Evolutionary conservation across 2,797 vertebrate species (phyloP).

Genomic region (Knipowitschia caucasica): DNA sequence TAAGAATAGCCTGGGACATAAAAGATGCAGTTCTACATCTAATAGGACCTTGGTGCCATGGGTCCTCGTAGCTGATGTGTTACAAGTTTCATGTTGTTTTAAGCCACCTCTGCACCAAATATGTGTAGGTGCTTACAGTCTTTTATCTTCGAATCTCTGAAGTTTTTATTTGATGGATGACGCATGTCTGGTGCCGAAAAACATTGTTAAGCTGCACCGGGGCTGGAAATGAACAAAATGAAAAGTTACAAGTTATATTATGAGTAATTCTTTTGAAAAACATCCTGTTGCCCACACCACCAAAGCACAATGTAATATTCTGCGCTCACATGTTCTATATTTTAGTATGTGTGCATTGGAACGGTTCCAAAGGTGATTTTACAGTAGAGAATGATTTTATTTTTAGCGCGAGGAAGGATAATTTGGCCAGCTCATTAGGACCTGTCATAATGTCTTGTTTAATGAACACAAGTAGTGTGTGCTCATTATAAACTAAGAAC

Average conservation of each 20-base stretch:
- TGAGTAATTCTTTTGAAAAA: background rate
- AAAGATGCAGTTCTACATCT: constrained; percentile 43
- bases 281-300: background rate
- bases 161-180: constrained; percentile 19
- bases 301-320: background rate
- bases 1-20: constrained; percentile 49
- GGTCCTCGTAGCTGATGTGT: constrained; percentile 13
- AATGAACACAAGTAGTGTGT: constrained; percentile 37
- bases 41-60: constrained; percentile 18
- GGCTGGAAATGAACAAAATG: constrained; percentile 20
- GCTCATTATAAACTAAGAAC: constrained; percentile 47
- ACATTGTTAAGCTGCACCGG: constrained; percentile 17
- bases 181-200: background rate
- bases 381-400: constrained; percentile 3
- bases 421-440: constrained; percentile 14
- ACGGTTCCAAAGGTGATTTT: background rate
- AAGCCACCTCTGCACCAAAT: constrained; percentile 1
- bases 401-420: constrained; percentile 4
- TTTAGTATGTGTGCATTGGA: background rate
- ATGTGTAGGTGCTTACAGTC: constrained; percentile 10
- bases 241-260: constrained; percentile 13
- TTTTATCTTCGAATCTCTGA: constrained; percentile 16
- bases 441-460: constrained; percentile 25
- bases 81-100: constrained; percentile 7
- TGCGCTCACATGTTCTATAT: background rate